A percentile compares a stretch with the other conserved stretches of the same genome.
Conservation (phyloP, 2,797 vertebrate genomes). For the Acanthurus tractus region DNA sequence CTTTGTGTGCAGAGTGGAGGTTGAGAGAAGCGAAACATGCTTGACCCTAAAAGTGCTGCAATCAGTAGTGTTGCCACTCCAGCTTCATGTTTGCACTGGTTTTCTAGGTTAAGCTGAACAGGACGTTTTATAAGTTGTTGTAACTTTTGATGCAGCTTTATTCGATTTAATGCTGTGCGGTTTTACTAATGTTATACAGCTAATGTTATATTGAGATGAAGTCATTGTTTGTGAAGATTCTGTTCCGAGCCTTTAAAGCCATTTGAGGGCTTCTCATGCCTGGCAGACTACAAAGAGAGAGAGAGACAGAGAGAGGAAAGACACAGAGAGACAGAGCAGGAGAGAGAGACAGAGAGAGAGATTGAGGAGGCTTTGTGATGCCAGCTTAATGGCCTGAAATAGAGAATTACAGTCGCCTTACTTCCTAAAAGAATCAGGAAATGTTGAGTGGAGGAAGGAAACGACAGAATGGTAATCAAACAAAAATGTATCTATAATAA, state of each 20-base stretch:
- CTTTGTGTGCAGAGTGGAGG: constrained; percentile 46
- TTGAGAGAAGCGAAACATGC: constrained; percentile 47
- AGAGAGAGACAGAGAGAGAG: not conserved
- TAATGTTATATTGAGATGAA: not conserved
- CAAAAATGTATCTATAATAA: constrained; percentile 46
- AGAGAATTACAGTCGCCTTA: constrained; percentile 54
- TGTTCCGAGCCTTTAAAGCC: constrained; percentile 1
- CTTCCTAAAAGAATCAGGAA: constrained; percentile 68
- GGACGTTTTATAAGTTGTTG: constrained; percentile 16
- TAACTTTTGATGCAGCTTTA: not conserved
- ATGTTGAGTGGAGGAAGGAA: constrained; percentile 69
- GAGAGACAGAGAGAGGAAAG: not conserved
- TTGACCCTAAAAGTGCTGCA: constrained; percentile 50
- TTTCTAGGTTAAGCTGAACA: constrained; percentile 37
- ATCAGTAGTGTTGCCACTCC: constrained; percentile 38
- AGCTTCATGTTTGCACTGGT: constrained; percentile 28
- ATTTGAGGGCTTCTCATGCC: not conserved
- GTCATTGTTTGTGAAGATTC: not conserved
- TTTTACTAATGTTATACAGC: not conserved
- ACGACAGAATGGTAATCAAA: constrained; percentile 49
- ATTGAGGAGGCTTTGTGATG: constrained; percentile 1
- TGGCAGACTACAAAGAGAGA: not conserved
- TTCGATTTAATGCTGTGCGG: not conserved
- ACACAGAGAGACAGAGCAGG: no score
- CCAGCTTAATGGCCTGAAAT: constrained; percentile 49